These are phyloP conservation scores for Pavo muticus DNA, from an alignment of 2,113 vertebrate genomes.

Conservation along the genomic window DNA sequence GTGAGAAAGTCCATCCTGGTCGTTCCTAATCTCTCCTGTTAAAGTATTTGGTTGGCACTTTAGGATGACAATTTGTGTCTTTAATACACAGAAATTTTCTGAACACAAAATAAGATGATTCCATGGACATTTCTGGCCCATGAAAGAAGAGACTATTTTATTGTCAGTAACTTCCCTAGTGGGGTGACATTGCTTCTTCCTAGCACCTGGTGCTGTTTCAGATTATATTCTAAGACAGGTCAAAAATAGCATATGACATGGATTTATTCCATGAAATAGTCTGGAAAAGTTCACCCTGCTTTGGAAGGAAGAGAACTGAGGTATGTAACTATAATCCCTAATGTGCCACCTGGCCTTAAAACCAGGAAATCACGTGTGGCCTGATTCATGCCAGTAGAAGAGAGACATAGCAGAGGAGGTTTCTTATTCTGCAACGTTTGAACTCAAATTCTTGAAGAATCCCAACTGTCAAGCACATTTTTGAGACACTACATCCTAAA, in stretches of 20 bases:
- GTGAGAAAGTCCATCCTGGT: background rate
- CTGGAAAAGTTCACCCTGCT: background rate
- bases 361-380: background rate
- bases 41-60: background rate
- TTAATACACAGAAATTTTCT: background rate
- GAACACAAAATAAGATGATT: background rate
- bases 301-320: background rate
- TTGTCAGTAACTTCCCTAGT: background rate
- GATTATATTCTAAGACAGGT: background rate
- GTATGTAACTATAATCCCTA: background rate
- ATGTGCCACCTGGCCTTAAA: background rate
- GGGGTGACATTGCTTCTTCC: background rate
- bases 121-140: background rate
- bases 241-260: background rate
- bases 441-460: background rate
- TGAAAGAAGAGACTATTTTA: background rate
- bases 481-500: background rate
- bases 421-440: background rate
- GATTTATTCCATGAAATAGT: background rate
- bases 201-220: constrained; percentile 23
- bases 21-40: background rate
- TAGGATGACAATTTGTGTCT: background rate
- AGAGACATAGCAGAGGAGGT: background rate
- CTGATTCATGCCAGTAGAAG: background rate
- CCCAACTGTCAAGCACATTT: background rate